Conservation (phyloP, 2,113 vertebrate species). For the Hemicordylus capensis region DNA sequence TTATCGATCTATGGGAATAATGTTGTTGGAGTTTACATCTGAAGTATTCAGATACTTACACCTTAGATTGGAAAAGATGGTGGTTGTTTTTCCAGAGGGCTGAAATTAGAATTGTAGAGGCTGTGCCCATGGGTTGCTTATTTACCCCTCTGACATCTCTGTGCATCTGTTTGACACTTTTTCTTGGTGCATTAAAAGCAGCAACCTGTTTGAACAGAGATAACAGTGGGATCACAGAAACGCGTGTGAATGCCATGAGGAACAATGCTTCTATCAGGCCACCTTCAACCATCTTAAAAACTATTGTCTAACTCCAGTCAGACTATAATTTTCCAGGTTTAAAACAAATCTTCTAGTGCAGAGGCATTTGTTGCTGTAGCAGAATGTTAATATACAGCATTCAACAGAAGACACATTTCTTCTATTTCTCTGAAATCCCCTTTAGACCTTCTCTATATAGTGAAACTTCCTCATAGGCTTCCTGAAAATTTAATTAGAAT, state of each 20-base stretch:
- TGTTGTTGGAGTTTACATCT: neutral
- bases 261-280: neutral
- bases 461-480: conserved; percentile 40
- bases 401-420: neutral
- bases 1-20: no score
- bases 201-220: neutral
- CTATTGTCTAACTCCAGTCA: neutral
- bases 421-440: conserved; percentile 17
- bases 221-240: neutral
- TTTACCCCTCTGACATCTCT: neutral
- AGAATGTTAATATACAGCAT: conserved; percentile 21
- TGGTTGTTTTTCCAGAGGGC: neutral
- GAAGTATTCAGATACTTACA: neutral
- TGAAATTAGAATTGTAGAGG: neutral
- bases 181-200: neutral
- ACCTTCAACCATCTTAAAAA: neutral
- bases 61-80: neutral
- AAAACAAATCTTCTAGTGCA: neutral
- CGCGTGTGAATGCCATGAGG: no score
- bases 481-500: conserved; percentile 57
- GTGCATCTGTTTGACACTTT: neutral
- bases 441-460: conserved; percentile 22
- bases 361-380: conserved; percentile 13
- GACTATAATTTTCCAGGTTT: conserved; percentile 30
- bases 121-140: neutral